Base-by-base conservation (phyloP, 2,888 invertebrate species). In the Lymantria dispar region DNA sequence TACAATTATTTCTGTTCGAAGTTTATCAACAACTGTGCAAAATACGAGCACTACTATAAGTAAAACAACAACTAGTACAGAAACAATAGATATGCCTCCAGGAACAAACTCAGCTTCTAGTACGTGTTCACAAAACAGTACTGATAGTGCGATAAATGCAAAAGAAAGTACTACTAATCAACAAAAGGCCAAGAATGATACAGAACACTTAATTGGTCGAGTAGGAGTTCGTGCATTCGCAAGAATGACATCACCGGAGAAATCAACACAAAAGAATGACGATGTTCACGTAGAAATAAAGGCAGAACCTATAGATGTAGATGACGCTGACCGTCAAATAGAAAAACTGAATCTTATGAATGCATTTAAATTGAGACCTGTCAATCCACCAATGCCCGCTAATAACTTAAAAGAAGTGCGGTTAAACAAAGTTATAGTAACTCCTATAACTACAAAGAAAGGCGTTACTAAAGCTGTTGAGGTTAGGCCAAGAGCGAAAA, bases 161-260 rank as follows among this genome's bases (percentile, higher is more conserved):
- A 79, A 76, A 45, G 86, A 87, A 31, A 79, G 80, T 0, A 76
- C 74, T 0, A 70, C 72, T 0, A 85, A 83, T 56, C 65, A 82
- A 12, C 81, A 85, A 42, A 83, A 73, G 48, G 43, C 80, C 1
- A 69, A 79, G 22, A 75, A 65, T 1, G 76, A 72, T 0, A 58
- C 70, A 0, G 78, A 83, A 7, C 68, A 81, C 0, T 59, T 74
- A 7, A 77, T 88, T 1, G 90, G 89, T 0, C 68, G 79, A 11
- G 87, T 91, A 0, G 91, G 90, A 0, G 91, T 91, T 0, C 67
- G 87, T 11, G 83, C 91, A 0, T 91, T 91, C 56, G 91, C 91
- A 0, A 75, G 90, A 2, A 88, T 90, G 80, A 77, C 80, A 45
- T 86, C 89, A 46, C 78, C 82, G 0, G 66, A 67, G 1, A 44